Evolutionary conservation across 2,113 vertebrate genomes (phyloP), one percentile per base, ranked within the genome.

Genomic region (Tylochromis polylepis): DNA sequence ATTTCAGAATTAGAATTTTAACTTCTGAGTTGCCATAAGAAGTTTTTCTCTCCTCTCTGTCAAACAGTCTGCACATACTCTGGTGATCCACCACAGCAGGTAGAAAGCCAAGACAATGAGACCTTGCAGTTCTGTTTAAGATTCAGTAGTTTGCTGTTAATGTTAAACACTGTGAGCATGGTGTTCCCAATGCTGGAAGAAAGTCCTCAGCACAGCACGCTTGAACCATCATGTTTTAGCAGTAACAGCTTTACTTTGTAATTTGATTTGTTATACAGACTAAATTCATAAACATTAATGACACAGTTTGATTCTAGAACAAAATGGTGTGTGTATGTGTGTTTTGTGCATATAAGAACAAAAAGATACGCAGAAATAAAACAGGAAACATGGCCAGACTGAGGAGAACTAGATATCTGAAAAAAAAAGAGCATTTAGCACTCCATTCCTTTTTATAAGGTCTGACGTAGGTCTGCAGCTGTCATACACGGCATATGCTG

Each of bases 81-180:
- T 72, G 5, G 15, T 49, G 67, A 49, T 18, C 41, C 70, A 29
- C 3, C 24, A 29, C 41, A 75, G 14, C 41, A 29, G 12, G 24
- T 11, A 29, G 70, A 18, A 3, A 1, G 41, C 10, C 3, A 8
- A 38, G 11, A 41, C 36, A 24, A 1, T 2, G n/a, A n/a, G n/a
- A 0, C 62, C 36, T 36, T 0, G 0, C 31, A 43, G 11, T 41
- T 1, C 34, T 67, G 18, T 22, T n/a, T 62, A 41, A 22, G 65
- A 14, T 15, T 70, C 53, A 11, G 53, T 22, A n/a, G n/a, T 49
- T 10, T 56, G 53, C n/a, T 56, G 53, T 22, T 56, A 56, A n/a
- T 11, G 20, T 53, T 43, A 14, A 41, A 15, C 11, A 15, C 2
- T 3, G n/a, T 72, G 9, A 72, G 15, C 41, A 27, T 1, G 41